Evolutionary conservation across 1,140 invertebrate species (phyloP).

Genomic region (Heliconius melpomene): DNA sequence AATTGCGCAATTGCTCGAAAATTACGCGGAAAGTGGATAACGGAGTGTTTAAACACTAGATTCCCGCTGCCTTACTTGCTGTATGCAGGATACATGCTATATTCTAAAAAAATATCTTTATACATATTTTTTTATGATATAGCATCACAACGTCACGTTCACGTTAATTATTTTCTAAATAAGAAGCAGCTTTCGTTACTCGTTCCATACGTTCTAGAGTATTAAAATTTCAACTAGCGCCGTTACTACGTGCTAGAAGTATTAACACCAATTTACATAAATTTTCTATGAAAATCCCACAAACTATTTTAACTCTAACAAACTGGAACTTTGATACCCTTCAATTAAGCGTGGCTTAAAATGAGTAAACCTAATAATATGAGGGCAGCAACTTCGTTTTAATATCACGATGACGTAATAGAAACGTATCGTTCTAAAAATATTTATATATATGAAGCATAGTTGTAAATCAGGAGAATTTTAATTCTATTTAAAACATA

Average conservation of each 20-base stretch:
- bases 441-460: background rate
- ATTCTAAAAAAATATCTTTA: no score
- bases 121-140: no score
- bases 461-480: no score
- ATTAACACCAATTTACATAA: constrained; percentile 9
- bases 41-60: background rate
- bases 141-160: background rate
- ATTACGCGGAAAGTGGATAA: background rate
- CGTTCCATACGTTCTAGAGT: background rate
- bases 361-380: background rate
- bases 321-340: background rate
- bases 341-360: constrained; percentile 1
- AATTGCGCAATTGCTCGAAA: background rate
- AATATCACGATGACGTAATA: background rate
- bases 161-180: background rate
- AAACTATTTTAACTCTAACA: background rate
- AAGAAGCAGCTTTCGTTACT: background rate
- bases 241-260: background rate
- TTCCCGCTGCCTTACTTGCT: background rate
- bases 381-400: background rate
- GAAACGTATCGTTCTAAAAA: background rate
- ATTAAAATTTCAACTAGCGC: constrained; percentile 6
- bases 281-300: background rate
- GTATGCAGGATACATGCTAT: background rate
- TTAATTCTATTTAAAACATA: no score